Base-by-base conservation (phyloP, 53 echinoderm and acorn worm genomes). In the Glandiceps talaboti region DNA sequence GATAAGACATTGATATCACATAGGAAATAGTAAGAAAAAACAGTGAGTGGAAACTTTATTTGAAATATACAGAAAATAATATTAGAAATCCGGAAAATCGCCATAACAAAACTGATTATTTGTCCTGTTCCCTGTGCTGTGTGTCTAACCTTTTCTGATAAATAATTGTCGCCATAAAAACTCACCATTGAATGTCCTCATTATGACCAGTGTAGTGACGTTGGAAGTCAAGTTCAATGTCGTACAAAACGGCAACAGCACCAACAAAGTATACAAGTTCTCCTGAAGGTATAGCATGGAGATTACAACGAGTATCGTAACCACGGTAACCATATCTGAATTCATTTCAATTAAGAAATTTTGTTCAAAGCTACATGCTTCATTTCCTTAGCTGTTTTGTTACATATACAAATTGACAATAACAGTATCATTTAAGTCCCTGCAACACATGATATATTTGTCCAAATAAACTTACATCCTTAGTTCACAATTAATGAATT, bases 191-290 rank as follows among this genome's bases (percentile, higher is more conserved):
- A 14, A 96, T 92, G 75, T 96, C 96, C 83, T 96, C 96, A 76
- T 96, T 96, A 74, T 96, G 96, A 25, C 96, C 96, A 14, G 85
- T 81, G 79, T 96, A 96, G 78, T 92, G 92, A 31, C 96, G 84
- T 81, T 96, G 96, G 74, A 84, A 83, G 74, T 89, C 89, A 14
- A 89, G 31, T 1, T 96, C 90, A 31, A 82, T 80, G 77, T 96
- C 92, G 73, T 90, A 92, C 32, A 96, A 75, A 74, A 96, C 87
- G 32, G 83, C 90, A 29, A 96, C 88, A 1, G 96, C 92, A 27
- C 96, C 96, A 0, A 96, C 96, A 73, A 74, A 85, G 32, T 96
- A 96, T 33, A 90, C 82, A 26, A 88, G 85, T 79, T 96, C 96
- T 31, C 88, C 88, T 1, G 90, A 86, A 27, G 90, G 81, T 0